Conservation (phyloP, 1,140 invertebrate species). For the Thaumatotibia leucotreta region DNA sequence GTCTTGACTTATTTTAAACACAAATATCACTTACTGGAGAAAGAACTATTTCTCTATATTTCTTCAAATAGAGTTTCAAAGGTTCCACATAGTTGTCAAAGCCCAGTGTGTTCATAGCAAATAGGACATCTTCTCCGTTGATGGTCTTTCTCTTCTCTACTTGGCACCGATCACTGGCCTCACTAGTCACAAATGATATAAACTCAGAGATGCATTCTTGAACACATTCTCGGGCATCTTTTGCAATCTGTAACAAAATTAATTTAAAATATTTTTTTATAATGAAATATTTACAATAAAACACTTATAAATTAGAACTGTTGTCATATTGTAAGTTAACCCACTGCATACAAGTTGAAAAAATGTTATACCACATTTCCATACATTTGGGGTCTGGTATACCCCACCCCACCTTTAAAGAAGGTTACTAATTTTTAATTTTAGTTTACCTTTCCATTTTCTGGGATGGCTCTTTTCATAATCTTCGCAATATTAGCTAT, state of each 20-base stretch:
- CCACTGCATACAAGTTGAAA: no score
- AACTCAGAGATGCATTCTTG: constrained; percentile 99
- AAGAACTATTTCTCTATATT: constrained; percentile 89
- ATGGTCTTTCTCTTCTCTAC: constrained; percentile 99
- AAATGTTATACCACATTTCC: no score
- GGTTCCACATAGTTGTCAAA: constrained; percentile 99
- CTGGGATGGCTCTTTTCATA: constrained; percentile 98
- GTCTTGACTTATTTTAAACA: no score
- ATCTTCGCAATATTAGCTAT: constrained; percentile 99
- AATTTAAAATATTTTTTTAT: background rate
- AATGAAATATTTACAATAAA: no score
- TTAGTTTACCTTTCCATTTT: constrained; percentile 91
- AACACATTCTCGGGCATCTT: constrained; percentile 99
- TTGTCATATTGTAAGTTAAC: no score
- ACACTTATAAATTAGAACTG: no score
- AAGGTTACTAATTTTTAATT: no score
- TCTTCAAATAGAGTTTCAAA: constrained; percentile 96
- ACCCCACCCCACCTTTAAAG: no score
- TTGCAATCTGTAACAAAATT: constrained; percentile 88
- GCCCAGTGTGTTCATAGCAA: constrained; percentile 96
- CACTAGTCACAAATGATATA: constrained; percentile 99
- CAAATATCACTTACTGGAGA: constrained; percentile 53
- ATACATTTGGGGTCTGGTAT: no score
- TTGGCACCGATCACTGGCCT: constrained; percentile 97
- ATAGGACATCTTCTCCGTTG: constrained; percentile 98